Base-by-base conservation (phyloP, 2,888 invertebrate genomes). In the Tuberolachnus salignus region DNA sequence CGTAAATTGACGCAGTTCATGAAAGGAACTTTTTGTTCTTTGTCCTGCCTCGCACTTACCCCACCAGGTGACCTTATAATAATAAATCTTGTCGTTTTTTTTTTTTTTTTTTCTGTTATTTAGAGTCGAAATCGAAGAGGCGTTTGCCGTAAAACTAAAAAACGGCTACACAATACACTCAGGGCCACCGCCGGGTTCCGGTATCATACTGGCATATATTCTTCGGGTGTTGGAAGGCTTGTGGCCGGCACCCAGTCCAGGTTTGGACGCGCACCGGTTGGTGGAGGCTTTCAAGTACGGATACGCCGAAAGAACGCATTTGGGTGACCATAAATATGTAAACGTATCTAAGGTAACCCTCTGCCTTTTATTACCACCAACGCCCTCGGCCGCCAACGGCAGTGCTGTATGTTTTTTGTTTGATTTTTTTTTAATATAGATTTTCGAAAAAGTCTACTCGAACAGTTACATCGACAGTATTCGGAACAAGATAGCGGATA, bases 211-310 rank as follows among this genome's bases (percentile, higher is more conserved):
- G 1, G 90, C 90, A 0, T 92, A 94, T 83, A 92, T 96, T 75
- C 87, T 98, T 82, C 93, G 93, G 83, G 89, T 96, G 66, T 87
- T 98, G 70, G 89, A 90, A 78, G 91, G 91, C 16, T 82, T 83
- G 44, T 82, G 83, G 55, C 80, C 82, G 0, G 85, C 87, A 14
- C 89, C 89, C 83, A 86, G 90, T 63, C 85, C 86, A 73, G 86
- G 85, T 53, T 87, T 89, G 6, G 88, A 88, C 80, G 87, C 91
- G 3, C 86, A 98, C 84, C 90, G 94, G 80, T 90, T 96, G 16
- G 87, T 92, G 0, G 98, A 99, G 85, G 91, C 96, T 0, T 92
- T 95, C 84, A 99, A 99, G 85, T 95, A 92, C 86, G 94, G 94
- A 0, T 97, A 92, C 83, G 97, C 95, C 0, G 90, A 90, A 80